phyloP scores from a whole-genome alignment of 2,797 vertebrate genomes.

The Micromesistius poutassou region DNA sequence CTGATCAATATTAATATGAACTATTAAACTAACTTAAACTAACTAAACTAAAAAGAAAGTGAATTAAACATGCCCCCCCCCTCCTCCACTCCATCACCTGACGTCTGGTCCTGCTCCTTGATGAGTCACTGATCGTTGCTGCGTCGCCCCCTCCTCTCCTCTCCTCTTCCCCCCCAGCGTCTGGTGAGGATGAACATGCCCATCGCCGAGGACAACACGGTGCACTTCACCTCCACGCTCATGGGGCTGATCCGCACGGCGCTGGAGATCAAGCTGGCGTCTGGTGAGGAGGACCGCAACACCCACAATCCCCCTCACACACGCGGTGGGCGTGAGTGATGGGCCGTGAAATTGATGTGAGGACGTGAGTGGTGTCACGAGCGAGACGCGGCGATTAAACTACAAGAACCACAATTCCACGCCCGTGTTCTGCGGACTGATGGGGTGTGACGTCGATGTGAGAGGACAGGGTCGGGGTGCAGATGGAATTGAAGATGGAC shows the following conservation, averaged over 20 bases:
- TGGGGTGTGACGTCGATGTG: background rate
- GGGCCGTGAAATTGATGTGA: background rate
- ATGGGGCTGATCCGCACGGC: slow-evolving; percentile 97
- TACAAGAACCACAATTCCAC: background rate
- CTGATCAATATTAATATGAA: background rate
- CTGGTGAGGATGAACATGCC: slow-evolving; percentile 99
- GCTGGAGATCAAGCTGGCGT: slow-evolving; percentile 93
- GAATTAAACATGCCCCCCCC: background rate
- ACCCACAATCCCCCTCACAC: background rate
- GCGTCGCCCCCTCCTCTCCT: slow-evolving; percentile 16
- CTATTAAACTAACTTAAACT: background rate
- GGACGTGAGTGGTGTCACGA: background rate
- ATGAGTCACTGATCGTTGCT: slow-evolving; percentile 8
- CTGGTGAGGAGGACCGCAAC: slow-evolving; percentile 74
- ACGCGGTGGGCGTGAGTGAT: background rate
- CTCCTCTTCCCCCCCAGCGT: slow-evolving; percentile 82
- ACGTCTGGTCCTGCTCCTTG: no score
- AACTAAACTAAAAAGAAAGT: background rate
- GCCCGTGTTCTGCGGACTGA: background rate
- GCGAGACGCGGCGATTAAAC: background rate
- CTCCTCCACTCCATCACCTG: slow-evolving; percentile 44
- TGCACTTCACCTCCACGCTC: slow-evolving; percentile 96
- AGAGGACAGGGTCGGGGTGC: no score
- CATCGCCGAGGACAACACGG: slow-evolving; percentile 87
- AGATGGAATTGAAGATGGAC: no score